Base-by-base conservation (phyloP, 2,113 vertebrate genomes). In the Eira barbara region DNA sequence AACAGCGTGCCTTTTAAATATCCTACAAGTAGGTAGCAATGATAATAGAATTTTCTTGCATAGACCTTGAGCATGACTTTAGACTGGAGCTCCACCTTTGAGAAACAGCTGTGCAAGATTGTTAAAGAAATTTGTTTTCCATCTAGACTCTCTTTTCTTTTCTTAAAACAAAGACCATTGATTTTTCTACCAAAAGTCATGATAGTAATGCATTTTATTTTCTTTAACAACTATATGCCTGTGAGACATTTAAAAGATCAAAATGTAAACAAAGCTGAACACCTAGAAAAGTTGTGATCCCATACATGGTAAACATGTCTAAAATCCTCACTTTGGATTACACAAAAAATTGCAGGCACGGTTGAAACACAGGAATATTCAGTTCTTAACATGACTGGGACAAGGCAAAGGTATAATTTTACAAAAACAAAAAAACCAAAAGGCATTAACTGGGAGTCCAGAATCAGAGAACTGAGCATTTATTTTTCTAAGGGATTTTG, bases 271-370 rank as follows among this genome's bases (percentile, higher is more conserved):
- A 78, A 82, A 74, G 12, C 3, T 92, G 45, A 89, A 69, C 31
- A 45, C 55, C 85, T 94, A 61, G 79, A 91, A 95, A 96, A 89
- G 15, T 25, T 93, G 95, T 86, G 47, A 73, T 55, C 29, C 45
- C 49, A 83, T 31, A 0, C 36, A 82, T 18, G 88, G 23, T 55
- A 97, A 89, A 78, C 36, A 85, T 25, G 73, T 76, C 84, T 82
- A 86, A 91, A 78, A 97, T 65, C 49, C 29, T 55, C 25, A 0
- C 36, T 81, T 92, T 83, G 49, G 67, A 71, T 39, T 23, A n/a
- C 11, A 45, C 42, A n/a, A 83, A 71, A 86, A 61, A 55, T 49
- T 73, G 0, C 36, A 55, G 27, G 23, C 25, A 36, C 7, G 17
- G 12, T 47, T 42, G 25, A 39, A 95, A 74, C 25, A 67, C 8